These are phyloP conservation scores for Coreius guichenoti DNA, from an alignment of 2,797 vertebrate species.

Conservation along the genomic window DNA sequence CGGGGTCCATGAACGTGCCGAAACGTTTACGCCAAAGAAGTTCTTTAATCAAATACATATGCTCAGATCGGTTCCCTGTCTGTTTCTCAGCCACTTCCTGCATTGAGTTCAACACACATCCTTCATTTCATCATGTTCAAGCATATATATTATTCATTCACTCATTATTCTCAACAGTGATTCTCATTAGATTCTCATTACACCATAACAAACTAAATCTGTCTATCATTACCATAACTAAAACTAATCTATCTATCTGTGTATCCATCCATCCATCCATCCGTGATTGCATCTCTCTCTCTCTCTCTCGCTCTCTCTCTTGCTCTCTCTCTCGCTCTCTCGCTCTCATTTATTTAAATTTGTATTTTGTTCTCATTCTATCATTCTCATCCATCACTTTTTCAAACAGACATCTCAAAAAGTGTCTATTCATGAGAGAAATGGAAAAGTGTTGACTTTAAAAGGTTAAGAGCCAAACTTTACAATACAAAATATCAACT, in stretches of 20 bases:
- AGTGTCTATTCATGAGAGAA: not conserved
- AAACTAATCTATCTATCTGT: too few species aligned
- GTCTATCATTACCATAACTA: too few species aligned
- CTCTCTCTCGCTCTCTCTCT: too few species aligned
- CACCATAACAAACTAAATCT: too few species aligned
- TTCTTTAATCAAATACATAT: constrained; percentile 52
- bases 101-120: constrained; percentile 1
- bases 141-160: not conserved
- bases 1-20: constrained; percentile 26
- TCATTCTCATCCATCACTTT: too few species aligned
- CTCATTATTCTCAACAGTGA: not conserved
- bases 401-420: not conserved
- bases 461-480: not conserved
- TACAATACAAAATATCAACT: not conserved
- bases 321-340: too few species aligned
- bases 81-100: constrained; percentile 26
- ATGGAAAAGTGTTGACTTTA: not conserved
- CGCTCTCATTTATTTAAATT: too few species aligned
- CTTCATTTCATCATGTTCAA: not conserved
- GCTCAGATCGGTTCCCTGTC: constrained; percentile 20
- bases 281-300: too few species aligned
- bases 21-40: constrained; percentile 43
- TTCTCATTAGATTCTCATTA: not conserved
- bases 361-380: too few species aligned
- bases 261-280: too few species aligned